These are phyloP conservation scores for Heliocidaris erythrogramma DNA, from an alignment of 35 echinoderm and acorn worm species.

Conservation along the genomic window DNA sequence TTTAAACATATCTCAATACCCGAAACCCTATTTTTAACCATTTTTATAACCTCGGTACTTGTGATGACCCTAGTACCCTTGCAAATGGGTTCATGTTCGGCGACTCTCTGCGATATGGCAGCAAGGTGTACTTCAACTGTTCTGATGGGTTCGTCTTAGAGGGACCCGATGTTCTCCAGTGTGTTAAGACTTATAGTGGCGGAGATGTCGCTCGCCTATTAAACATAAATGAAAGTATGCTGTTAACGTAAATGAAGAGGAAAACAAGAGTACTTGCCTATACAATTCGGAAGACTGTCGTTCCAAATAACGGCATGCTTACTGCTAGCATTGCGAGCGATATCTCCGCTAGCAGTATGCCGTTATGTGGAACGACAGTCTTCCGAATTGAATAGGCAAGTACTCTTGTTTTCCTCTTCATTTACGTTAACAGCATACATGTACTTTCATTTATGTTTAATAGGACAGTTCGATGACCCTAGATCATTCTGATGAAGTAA, in stretches of 20 bases:
- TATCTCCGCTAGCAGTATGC: neutral
- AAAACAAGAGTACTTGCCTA: neutral
- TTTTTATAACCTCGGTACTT: neutral
- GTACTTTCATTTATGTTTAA: too few species aligned
- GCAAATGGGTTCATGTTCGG: neutral
- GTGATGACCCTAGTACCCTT: neutral
- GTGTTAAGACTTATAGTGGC: neutral
- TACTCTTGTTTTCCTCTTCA: neutral
- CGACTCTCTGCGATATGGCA: neutral
- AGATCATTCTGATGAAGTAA: too few species aligned
- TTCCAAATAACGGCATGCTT: neutral
- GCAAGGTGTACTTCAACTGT: neutral
- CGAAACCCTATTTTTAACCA: too few species aligned
- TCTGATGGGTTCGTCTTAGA: neutral
- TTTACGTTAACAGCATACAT: too few species aligned
- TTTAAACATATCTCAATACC: too few species aligned
- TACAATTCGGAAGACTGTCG: neutral
- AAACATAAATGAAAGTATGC: too few species aligned
- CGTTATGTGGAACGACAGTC: neutral
- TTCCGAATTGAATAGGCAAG: neutral
- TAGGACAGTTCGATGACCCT: too few species aligned
- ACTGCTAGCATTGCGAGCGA: too few species aligned
- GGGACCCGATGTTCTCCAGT: neutral
- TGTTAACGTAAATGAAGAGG: too few species aligned
- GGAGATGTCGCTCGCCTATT: too few species aligned